These are phyloP conservation scores for Chelonus insularis DNA, from an alignment of 1,140 invertebrate genomes.

Conservation along the genomic window DNA sequence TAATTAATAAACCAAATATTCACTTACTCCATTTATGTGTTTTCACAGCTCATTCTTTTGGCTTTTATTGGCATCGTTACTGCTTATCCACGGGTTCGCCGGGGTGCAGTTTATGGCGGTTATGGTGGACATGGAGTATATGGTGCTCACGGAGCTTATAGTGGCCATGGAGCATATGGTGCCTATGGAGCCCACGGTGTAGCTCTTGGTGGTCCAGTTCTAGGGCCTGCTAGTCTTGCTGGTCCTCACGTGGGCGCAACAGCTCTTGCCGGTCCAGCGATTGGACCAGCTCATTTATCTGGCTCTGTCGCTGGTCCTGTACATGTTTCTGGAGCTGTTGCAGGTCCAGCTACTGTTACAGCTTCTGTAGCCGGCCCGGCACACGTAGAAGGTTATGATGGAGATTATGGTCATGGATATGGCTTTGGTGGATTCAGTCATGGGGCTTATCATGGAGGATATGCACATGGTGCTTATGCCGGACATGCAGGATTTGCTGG, in stretches of 20 bases:
- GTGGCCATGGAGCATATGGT: conserved; percentile 30
- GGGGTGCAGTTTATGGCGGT: conserved; percentile 33
- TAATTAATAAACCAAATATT: too few species aligned
- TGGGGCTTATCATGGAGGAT: conserved; percentile 35
- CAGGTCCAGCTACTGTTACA: conserved; percentile 52
- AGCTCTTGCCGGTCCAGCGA: conserved; percentile 44
- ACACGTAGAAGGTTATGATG: conserved; percentile 48
- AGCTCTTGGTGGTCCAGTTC: conserved; percentile 45
- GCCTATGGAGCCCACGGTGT: conserved; percentile 47
- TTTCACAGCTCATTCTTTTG: conserved; percentile 38
- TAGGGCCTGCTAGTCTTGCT: conserved; percentile 43
- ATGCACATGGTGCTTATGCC: conserved; percentile 35
- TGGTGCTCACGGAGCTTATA: conserved; percentile 34
- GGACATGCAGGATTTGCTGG: too few species aligned
- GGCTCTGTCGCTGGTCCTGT: conserved; percentile 51
- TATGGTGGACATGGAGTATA: conserved; percentile 34
- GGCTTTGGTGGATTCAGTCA: conserved; percentile 26
- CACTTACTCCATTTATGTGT: too few species aligned
- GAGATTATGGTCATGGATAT: conserved; percentile 24
- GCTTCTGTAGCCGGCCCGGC: conserved; percentile 54
- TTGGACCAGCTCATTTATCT: conserved; percentile 48
- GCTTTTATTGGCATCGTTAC: conserved; percentile 34
- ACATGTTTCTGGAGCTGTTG: conserved; percentile 53
- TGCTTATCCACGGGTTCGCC: conserved; percentile 39
- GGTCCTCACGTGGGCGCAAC: conserved; percentile 49